Evolutionary conservation across 2,888 invertebrate species (phyloP).

Genomic region (Drosophila mimetica): DNA sequence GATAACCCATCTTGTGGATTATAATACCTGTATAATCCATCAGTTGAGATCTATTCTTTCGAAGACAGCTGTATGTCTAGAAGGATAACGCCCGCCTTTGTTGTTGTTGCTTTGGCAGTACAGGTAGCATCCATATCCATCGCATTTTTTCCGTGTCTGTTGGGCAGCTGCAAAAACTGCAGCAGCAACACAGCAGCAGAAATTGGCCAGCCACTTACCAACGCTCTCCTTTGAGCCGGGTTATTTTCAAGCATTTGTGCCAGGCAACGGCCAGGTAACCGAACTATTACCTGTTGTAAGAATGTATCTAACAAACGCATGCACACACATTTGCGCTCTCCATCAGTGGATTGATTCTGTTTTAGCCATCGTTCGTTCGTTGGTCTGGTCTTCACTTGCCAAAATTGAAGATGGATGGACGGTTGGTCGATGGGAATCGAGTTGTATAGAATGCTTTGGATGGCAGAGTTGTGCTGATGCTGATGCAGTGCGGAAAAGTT

Average conservation of each 20-base stretch:
- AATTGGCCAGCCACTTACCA: slow-evolving; percentile 41
- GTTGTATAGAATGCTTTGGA: not conserved
- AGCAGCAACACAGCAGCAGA: slow-evolving; percentile 20
- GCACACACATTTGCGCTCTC: slow-evolving; percentile 20
- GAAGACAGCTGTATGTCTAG: slow-evolving; percentile 11
- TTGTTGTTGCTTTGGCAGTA: slow-evolving; percentile 6
- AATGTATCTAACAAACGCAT: slow-evolving; percentile 71
- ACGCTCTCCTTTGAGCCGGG: slow-evolving; percentile 35
- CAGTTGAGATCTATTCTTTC: not conserved
- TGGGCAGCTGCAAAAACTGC: slow-evolving; percentile 57
- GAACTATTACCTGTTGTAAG: slow-evolving; percentile 73
- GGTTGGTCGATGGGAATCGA: slow-evolving; percentile 5
- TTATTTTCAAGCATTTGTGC: slow-evolving; percentile 37
- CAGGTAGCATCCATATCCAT: slow-evolving; percentile 34
- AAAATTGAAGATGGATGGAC: slow-evolving; percentile 29
- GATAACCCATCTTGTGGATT: not conserved
- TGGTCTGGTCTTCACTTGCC: slow-evolving; percentile 34
- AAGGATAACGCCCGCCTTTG: slow-evolving; percentile 27
- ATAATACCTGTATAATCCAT: not conserved
- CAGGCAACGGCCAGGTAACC: slow-evolving; percentile 18
- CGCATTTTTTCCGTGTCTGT: slow-evolving; percentile 30
- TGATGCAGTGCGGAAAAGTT: slow-evolving; percentile 29
- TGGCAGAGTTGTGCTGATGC: slow-evolving; percentile 16
- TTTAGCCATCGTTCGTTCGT: slow-evolving; percentile 46
- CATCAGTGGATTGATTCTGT: slow-evolving; percentile 25